Conservation (phyloP, 2,888 invertebrate genomes). For the Xestia c-nigrum region DNA sequence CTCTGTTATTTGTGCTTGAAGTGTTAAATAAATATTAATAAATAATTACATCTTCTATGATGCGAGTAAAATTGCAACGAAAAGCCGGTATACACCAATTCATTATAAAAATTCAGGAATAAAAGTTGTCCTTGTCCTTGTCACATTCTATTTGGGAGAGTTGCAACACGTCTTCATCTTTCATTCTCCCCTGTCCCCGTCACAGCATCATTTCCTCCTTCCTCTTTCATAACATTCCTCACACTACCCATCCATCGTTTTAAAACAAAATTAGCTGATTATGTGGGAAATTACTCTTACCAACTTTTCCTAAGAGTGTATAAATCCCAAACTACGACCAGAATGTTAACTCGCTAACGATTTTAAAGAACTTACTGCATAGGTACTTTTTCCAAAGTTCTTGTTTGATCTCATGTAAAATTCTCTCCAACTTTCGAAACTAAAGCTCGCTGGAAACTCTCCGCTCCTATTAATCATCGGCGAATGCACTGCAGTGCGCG, state of each 20-base stretch:
- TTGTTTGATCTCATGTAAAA: conserved; percentile 53
- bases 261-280: too few relatives aligned
- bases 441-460: conserved; percentile 44
- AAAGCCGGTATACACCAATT: neutral
- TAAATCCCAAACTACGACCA: conserved; percentile 13
- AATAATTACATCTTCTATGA: neutral
- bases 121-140: neutral
- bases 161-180: too few relatives aligned
- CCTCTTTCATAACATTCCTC: too few relatives aligned
- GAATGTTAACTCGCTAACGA: conserved; percentile 23
- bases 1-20: too few relatives aligned
- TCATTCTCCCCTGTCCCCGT: too few relatives aligned
- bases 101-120: neutral
- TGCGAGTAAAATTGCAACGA: neutral
- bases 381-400: conserved; percentile 12
- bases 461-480: conserved; percentile 61
- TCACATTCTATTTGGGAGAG: too few relatives aligned
- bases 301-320: neutral
- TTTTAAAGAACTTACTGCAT: conserved; percentile 36
- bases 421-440: conserved; percentile 53
- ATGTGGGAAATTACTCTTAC: neutral
- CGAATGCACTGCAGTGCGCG: conserved; percentile 56
- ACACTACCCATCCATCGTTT: too few relatives aligned
- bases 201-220: too few relatives aligned
- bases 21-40: too few relatives aligned